A percentile compares a stretch with the other conserved stretches of the same genome.
Conservation (phyloP, 2,797 vertebrate genomes). For the Phrynocephalus guinanensis region DNA sequence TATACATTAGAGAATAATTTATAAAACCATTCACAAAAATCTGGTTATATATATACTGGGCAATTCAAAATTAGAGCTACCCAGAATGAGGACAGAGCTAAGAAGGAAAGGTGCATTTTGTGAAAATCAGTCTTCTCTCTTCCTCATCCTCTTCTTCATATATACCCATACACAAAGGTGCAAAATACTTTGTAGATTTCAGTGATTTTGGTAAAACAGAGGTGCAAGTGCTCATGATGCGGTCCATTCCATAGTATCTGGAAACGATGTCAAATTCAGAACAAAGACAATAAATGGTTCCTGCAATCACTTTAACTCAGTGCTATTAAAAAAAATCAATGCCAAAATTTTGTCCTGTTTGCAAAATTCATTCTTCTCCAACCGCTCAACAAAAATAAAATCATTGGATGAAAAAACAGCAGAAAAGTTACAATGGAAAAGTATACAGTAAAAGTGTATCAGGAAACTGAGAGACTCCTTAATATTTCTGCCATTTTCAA, state of each 20-base stretch:
- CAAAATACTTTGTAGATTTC: neutral
- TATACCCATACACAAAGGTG: neutral
- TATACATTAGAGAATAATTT: constrained; percentile 17
- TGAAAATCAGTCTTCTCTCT: no score
- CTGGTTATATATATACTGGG: neutral
- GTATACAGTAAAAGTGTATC: neutral
- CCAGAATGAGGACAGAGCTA: neutral
- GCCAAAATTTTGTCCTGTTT: neutral
- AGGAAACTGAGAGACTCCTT: neutral
- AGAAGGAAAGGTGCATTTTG: neutral
- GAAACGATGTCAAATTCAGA: neutral
- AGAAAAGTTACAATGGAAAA: neutral
- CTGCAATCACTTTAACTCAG: neutral
- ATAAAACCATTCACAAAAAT: constrained; percentile 2
- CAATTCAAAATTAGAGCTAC: neutral
- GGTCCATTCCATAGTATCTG: neutral
- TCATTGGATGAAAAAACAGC: neutral
- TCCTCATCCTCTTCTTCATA: no score
- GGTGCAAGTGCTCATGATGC: neutral
- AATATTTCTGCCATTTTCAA: neutral
- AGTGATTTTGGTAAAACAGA: neutral
- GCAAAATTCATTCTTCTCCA: neutral
- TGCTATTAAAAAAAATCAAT: neutral
- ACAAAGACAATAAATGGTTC: neutral
- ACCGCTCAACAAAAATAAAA: neutral